A percentile compares a stretch with the other conserved stretches of the same genome.
Evolutionary conservation across 2,888 invertebrate genomes (phyloP).

Genomic region (Nezara viridula): DNA sequence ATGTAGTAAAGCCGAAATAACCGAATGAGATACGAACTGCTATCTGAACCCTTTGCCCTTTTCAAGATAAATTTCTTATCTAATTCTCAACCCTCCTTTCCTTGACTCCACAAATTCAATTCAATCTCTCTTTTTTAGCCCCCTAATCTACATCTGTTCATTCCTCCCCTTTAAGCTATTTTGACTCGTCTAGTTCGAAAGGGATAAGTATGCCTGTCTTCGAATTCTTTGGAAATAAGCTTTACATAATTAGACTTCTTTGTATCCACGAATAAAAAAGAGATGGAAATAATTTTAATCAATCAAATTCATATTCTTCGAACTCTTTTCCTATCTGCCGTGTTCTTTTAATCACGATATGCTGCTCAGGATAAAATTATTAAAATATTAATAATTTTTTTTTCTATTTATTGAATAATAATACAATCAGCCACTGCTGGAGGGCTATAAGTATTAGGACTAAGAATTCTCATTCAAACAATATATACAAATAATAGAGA

Average conservation of each 20-base stretch:
- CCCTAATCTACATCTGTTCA: constrained; percentile 38
- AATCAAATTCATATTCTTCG: not conserved
- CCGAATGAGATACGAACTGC: constrained; percentile 40
- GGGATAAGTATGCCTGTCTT: constrained; percentile 29
- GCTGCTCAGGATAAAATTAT: not conserved
- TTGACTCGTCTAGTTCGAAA: constrained; percentile 28
- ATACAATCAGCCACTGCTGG: no score
- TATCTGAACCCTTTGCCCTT: constrained; percentile 36
- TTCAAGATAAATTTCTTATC: constrained; percentile 44
- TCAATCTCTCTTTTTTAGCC: constrained; percentile 43
- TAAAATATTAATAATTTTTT: no score
- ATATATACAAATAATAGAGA: no score
- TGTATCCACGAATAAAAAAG: not conserved
- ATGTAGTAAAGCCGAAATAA: constrained; percentile 39
- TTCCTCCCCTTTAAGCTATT: constrained; percentile 23
- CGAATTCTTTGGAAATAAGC: constrained; percentile 17
- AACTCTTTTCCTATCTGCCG: not conserved
- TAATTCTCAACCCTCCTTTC: constrained; percentile 44
- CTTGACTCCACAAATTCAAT: constrained; percentile 36
- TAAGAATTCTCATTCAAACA: no score
- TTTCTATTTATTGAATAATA: no score
- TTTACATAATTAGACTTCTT: constrained; percentile 21
- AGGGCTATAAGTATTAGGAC: no score
- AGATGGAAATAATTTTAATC: not conserved
- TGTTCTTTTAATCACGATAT: not conserved